Evolutionary conservation across 1,140 invertebrate genomes (phyloP).

Genomic region (Drosophila carrolli): DNA sequence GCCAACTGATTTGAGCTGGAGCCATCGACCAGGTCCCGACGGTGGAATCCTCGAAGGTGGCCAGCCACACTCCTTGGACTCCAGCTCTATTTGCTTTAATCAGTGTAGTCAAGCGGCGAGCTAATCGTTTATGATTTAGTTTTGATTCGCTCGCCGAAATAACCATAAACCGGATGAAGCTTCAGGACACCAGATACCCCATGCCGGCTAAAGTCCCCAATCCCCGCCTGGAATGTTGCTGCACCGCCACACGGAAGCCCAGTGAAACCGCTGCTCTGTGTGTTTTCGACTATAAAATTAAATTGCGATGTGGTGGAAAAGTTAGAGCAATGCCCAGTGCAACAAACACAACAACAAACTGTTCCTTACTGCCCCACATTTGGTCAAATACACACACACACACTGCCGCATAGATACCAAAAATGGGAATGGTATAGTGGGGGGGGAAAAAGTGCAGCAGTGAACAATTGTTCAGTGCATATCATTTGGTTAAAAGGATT

Average conservation of each 20-base stretch:
- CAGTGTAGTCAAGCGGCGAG: constrained; percentile 65
- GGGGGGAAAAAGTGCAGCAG: constrained; percentile 50
- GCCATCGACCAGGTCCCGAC: constrained; percentile 11
- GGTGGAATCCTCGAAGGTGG: constrained; percentile 4
- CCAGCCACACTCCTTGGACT: constrained; percentile 7
- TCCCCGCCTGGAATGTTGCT: background rate
- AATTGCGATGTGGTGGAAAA: constrained; percentile 80
- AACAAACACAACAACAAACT: constrained; percentile 56
- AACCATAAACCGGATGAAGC: constrained; percentile 52
- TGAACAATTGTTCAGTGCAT: constrained; percentile 79
- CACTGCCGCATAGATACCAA: constrained; percentile 12
- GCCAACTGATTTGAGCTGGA: constrained; percentile 71
- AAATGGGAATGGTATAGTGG: no score
- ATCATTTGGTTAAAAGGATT: constrained; percentile 82
- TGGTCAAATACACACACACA: constrained; percentile 49
- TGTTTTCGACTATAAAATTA: constrained; percentile 83
- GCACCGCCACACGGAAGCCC: constrained; percentile 26
- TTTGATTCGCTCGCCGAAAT: constrained; percentile 70
- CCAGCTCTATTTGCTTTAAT: constrained; percentile 64
- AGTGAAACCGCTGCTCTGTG: constrained; percentile 68
- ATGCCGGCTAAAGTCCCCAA: background rate
- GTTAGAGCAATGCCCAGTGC: constrained; percentile 72
- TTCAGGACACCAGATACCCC: background rate
- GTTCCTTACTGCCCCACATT: constrained; percentile 80
- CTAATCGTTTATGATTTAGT: constrained; percentile 81